phyloP scores from a whole-genome alignment of 2,797 vertebrate genomes.

The Melanotaenia maccullochi region DNA sequence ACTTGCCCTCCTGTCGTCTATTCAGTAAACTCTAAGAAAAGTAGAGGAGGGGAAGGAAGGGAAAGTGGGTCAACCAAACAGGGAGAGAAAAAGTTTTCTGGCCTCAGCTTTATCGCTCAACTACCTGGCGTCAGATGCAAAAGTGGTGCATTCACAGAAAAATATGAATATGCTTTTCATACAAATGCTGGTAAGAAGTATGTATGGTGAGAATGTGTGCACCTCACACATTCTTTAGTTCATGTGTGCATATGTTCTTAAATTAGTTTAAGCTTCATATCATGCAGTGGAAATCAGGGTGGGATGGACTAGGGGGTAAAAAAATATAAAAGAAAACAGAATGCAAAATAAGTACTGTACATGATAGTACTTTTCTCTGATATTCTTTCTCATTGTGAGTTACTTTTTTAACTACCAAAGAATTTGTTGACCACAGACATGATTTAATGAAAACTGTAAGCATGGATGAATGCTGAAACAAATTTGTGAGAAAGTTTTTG shows the following conservation, averaged over 20 bases:
- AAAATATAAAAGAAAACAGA: not conserved
- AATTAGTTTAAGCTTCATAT: not conserved
- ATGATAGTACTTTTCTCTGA: not conserved
- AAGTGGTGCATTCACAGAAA: not conserved
- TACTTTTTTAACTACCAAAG: not conserved
- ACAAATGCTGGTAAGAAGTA: not conserved
- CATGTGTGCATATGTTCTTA: not conserved
- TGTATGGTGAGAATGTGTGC: not conserved
- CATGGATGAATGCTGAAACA: not conserved
- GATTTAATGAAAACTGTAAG: not conserved
- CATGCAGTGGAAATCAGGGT: not conserved
- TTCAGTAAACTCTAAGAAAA: constrained; percentile 55
- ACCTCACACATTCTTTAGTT: not conserved
- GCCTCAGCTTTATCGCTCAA: constrained; percentile 50
- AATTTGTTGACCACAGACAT: not conserved
- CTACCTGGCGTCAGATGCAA: constrained; percentile 22
- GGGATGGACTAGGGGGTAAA: not conserved
- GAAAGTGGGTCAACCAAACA: constrained; percentile 44
- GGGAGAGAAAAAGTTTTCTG: constrained; percentile 47
- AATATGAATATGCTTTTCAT: not conserved
- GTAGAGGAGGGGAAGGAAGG: not conserved
- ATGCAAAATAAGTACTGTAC: not conserved
- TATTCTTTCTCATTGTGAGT: not conserved
- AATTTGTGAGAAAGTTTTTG: not conserved
- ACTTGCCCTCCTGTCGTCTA: constrained; percentile 53